A percentile compares a stretch with the other conserved stretches of the same genome.
Evolutionary conservation across 2,888 invertebrate species (phyloP).

Genomic region (Drosophila pseudotakahashii): DNA sequence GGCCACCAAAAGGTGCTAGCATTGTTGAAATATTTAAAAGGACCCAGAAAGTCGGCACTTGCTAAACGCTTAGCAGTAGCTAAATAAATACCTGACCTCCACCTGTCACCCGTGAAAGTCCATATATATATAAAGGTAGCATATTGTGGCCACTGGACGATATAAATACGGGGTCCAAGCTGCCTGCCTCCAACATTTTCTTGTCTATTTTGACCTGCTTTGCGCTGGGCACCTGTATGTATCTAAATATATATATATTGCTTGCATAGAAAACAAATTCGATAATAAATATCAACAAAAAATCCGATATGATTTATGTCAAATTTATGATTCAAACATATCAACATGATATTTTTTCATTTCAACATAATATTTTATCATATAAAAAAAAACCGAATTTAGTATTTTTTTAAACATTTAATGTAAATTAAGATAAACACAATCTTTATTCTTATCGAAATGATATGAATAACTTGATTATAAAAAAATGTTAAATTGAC

Average conservation of each 20-base stretch:
- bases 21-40: conserved; percentile 71
- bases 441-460: too few relatives aligned
- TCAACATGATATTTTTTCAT: too few relatives aligned
- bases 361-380: too few relatives aligned
- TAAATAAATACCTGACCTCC: conserved; percentile 48
- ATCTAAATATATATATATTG: not conserved
- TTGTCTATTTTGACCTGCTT: conserved; percentile 53
- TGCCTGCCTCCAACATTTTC: conserved; percentile 21
- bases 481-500: too few relatives aligned
- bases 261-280: too few relatives aligned
- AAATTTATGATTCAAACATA: too few relatives aligned
- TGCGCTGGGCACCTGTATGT: conserved; percentile 33
- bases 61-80: conserved; percentile 54
- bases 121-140: conserved; percentile 5
- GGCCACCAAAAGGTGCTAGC: conserved; percentile 57
- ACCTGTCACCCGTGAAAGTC: conserved; percentile 11
- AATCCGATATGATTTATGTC: too few relatives aligned
- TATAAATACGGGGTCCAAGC: conserved; percentile 20
- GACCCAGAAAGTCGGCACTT: conserved; percentile 1
- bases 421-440: too few relatives aligned
- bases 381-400: too few relatives aligned
- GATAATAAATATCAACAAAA: too few relatives aligned
- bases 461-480: too few relatives aligned
- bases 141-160: conserved; percentile 46
- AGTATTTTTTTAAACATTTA: too few relatives aligned